These are phyloP conservation scores for Pachypeltis micranthus DNA, from an alignment of 1,140 invertebrate genomes.

Conservation along the genomic window DNA sequence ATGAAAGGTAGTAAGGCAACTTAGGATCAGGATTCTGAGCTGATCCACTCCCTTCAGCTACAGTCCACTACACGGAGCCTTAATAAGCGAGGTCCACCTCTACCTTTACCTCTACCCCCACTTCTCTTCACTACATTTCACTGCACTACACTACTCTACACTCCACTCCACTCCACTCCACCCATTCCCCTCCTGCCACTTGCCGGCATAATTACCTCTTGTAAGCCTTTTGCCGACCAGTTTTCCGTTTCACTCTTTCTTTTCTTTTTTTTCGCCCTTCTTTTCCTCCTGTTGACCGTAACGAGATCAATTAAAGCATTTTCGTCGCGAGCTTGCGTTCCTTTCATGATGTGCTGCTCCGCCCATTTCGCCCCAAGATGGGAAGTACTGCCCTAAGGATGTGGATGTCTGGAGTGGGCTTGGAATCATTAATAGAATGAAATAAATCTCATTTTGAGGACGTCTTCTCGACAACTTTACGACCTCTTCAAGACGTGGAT, in stretches of 20 bases:
- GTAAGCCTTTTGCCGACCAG: neutral
- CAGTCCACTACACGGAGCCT: too few species aligned
- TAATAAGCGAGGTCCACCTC: too few species aligned
- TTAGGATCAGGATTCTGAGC: too few species aligned
- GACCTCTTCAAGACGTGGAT: too few species aligned
- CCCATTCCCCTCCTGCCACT: too few species aligned
- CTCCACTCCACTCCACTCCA: too few species aligned
- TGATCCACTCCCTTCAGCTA: too few species aligned
- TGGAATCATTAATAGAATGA: neutral
- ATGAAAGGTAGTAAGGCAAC: neutral
- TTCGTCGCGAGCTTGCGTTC: neutral
- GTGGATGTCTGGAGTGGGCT: neutral
- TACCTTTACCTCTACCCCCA: too few species aligned
- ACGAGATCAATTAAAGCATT: neutral
- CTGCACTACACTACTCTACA: too few species aligned
- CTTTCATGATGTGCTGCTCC: neutral
- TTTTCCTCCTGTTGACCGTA: too few species aligned
- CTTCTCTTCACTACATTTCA: too few species aligned
- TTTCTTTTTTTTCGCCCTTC: neutral
- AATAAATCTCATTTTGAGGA: neutral
- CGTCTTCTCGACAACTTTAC: neutral
- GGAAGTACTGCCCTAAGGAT: neutral
- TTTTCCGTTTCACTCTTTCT: neutral
- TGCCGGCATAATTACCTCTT: neutral
- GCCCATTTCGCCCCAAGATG: neutral